Conservation (phyloP, 2,113 vertebrate genomes). For the Triplophysa rosa region DNA sequence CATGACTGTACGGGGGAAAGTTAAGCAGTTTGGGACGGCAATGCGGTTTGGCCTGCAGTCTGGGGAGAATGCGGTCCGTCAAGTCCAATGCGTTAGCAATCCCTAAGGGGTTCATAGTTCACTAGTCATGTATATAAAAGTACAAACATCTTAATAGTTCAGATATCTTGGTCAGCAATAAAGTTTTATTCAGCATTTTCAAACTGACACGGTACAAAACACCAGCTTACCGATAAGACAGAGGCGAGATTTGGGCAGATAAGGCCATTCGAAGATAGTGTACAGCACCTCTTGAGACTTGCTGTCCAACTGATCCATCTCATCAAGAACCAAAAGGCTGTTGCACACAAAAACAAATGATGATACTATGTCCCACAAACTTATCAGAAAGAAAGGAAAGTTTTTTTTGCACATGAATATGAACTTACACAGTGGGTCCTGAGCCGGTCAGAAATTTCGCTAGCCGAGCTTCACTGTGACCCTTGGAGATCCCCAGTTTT, state of each 20-base stretch:
- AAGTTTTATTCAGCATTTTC: no score
- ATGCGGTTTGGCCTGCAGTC: conserved; percentile 76
- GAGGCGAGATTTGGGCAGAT: conserved; percentile 80
- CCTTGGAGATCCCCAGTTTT: conserved; percentile 66
- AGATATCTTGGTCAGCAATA: no score
- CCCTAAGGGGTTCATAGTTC: conserved; percentile 67
- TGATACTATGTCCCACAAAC: no score
- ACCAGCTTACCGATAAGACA: conserved; percentile 84
- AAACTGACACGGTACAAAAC: background rate
- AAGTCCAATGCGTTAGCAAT: conserved; percentile 93
- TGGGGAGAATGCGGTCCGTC: conserved; percentile 86
- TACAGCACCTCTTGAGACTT: conserved; percentile 93
- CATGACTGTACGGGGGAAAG: conserved; percentile 87
- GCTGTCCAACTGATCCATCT: conserved; percentile 96
- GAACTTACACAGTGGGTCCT: conserved; percentile 85
- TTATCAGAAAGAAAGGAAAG: background rate
- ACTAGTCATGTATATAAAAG: background rate
- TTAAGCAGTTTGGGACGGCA: conserved; percentile 83
- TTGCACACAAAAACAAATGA: background rate
- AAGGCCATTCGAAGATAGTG: conserved; percentile 93
- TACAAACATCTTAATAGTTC: background rate
- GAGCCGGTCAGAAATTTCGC: conserved; percentile 77
- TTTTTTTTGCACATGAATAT: no score
- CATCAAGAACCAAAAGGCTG: conserved; percentile 90
- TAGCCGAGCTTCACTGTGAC: conserved; percentile 69